A percentile compares a stretch with the other conserved stretches of the same genome.
Conservation (phyloP, 1,140 invertebrate genomes). For the Drosophila lacertosa region DNA sequence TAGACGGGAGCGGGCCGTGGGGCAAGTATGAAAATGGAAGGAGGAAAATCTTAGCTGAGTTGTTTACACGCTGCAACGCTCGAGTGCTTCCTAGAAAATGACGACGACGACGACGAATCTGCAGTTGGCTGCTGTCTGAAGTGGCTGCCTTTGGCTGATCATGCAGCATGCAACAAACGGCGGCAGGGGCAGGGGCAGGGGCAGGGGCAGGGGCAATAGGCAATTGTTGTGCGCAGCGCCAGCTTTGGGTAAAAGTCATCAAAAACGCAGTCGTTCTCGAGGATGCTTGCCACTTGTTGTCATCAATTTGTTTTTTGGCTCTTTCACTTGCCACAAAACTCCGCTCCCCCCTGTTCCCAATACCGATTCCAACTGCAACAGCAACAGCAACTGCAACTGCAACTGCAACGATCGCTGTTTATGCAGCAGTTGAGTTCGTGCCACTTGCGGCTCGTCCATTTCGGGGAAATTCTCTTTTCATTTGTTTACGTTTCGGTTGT, state of each 20-base stretch:
- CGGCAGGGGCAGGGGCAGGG: neutral
- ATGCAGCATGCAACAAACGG: slow-evolving; percentile 56
- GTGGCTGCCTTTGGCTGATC: slow-evolving; percentile 76
- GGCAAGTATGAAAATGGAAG: neutral
- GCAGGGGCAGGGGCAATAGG: slow-evolving; percentile 3
- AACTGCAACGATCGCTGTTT: slow-evolving; percentile 25
- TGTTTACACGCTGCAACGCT: slow-evolving; percentile 67
- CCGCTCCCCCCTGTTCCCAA: slow-evolving; percentile 1
- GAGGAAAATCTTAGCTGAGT: slow-evolving; percentile 57
- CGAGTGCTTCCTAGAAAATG: slow-evolving; percentile 81
- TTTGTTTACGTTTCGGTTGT: slow-evolving; percentile 73
- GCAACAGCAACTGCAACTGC: neutral
- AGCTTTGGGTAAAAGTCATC: slow-evolving; percentile 46
- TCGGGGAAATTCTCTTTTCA: slow-evolving; percentile 53
- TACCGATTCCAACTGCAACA: neutral
- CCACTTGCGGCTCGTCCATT: slow-evolving; percentile 68
- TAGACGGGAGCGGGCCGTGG: neutral
- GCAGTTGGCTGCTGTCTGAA: slow-evolving; percentile 58
- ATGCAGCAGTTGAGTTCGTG: slow-evolving; percentile 53
- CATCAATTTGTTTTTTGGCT: slow-evolving; percentile 68
- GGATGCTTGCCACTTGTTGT: slow-evolving; percentile 79
- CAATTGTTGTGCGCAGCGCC: slow-evolving; percentile 46
- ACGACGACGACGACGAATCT: slow-evolving; percentile 55
- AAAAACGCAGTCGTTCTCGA: slow-evolving; percentile 8
- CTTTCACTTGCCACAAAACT: slow-evolving; percentile 25